Percentiles rank a stretch among this genome's conserved stretches.
Conservation (phyloP, 2,888 invertebrate genomes). For the Zele albiditarsus region DNA sequence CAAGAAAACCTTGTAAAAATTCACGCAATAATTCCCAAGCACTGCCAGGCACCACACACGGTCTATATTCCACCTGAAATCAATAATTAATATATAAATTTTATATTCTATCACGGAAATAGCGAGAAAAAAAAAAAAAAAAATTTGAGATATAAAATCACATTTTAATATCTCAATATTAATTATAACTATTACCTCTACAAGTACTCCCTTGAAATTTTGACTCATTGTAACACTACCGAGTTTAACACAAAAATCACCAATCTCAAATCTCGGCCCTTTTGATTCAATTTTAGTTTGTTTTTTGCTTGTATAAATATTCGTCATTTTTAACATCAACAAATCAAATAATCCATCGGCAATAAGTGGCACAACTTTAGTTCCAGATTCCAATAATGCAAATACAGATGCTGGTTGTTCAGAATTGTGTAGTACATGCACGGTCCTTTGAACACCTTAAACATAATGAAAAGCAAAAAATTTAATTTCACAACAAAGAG, state of each 20-base stretch:
- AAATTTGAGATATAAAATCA: neutral
- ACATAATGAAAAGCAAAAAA: slow-evolving; percentile 39
- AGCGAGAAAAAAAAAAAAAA: neutral
- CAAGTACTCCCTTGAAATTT: slow-evolving; percentile 92
- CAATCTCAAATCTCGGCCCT: slow-evolving; percentile 89
- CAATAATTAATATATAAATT: neutral
- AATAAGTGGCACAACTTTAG: slow-evolving; percentile 88
- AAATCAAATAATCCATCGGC: slow-evolving; percentile 94
- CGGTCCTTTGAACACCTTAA: slow-evolving; percentile 84
- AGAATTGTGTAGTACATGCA: slow-evolving; percentile 95
- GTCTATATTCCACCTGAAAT: slow-evolving; percentile 88
- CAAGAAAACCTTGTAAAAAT: slow-evolving; percentile 92
- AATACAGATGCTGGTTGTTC: slow-evolving; percentile 97
- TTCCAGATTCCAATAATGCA: slow-evolving; percentile 90
- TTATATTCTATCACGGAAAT: too few relatives aligned
- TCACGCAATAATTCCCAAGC: slow-evolving; percentile 95
- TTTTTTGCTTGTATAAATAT: slow-evolving; percentile 91
- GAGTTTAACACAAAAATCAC: slow-evolving; percentile 94
- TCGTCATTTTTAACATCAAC: slow-evolving; percentile 90
- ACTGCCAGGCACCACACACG: slow-evolving; percentile 89
- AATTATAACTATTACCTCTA: slow-evolving; percentile 79
- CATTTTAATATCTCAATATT: neutral
- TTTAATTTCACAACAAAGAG: neutral
- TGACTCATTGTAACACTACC: slow-evolving; percentile 95
- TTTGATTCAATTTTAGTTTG: slow-evolving; percentile 92